Base-by-base conservation (phyloP, 1,140 invertebrate species). In the Samia ricini region DNA sequence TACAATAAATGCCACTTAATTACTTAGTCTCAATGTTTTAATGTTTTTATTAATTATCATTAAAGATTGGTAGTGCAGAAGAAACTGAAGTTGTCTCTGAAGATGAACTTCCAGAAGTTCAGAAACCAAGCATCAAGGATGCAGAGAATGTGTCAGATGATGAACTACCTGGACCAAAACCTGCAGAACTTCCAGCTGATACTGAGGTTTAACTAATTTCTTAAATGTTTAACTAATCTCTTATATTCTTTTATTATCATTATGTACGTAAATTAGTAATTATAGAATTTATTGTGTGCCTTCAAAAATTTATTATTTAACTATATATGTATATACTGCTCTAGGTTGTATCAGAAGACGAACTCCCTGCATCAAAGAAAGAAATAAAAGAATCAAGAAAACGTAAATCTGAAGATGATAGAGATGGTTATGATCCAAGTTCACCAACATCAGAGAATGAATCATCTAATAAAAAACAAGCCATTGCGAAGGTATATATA, bases 61-160 rank as follows among this genome's bases (percentile, higher is more conserved):
- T 42, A 42, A 5, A 86, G 83, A 70, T 79, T 58, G 83, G 85
- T 50, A 79, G 87, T 42, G 87, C 87, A 55, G 87, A 88, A 68
- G 95, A 96, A 87, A 96, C 95, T 0, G 95, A 96, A 81, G 95
- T 95, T 2, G 95, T 96, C 2, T 96, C 95, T 1, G 95, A 96
- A 77, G 95, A 96, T 85, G 95, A 96, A 87, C 79, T 96, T 23
- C 95, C 95, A 21, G 90, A 87, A 20, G 92, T 94, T 24, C 88
- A 90, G 61, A 91, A 92, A 66, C 89, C 89, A 7, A 87, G 86
- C 69, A 76, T 90, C 2, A 88, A 91, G 63, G 89, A 91, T 84
- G 86, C 89, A 5, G 88, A 89, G 65, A 91, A 91, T 80, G 89
- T 92, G 1, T 91, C 90, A 15, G 90, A 91, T 78, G 90, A 96